Evolutionary conservation across 2,113 vertebrate species (phyloP), one percentile per base, ranked within the genome.

Genomic region (Agapornis roseicollis): DNA sequence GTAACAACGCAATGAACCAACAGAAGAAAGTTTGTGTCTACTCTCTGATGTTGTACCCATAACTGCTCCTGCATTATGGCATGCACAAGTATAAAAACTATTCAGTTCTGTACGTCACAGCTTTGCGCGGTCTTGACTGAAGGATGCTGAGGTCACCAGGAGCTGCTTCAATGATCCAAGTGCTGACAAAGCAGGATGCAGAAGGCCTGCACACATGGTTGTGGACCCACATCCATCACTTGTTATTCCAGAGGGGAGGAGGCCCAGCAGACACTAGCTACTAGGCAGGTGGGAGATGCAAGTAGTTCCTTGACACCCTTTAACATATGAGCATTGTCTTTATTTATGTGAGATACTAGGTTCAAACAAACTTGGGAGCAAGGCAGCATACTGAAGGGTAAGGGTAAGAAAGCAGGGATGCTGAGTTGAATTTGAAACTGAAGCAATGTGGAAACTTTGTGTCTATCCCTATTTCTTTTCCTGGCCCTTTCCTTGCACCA

Each of bases 151-250:
- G 66, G 17, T 91, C 55, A 13, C 44, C 35, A 39, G 64, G n/a
- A 88, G 55, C n/a, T 24, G 33, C 15, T 4, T 56, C 50, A 55
- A 33, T 0, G 61, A 55, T 47, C 50, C 79, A 64, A 90, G 55
- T 37, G 85, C 93, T 79, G 72, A 82, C 58, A 79, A 65, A 93
- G 93, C 76, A 63, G 61, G 72, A 71, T 61, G 44, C 63, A 77
- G 64, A 35, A 63, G 55, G 50, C n/a, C 37, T n/a, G 73, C 23
- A 35, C 5, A 3, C 77, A 61, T 35, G 17, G 71, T 19, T 29
- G 19, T 11, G 29, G 9, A 12, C 29, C 85, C 69, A n/a, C 88
- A 89, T 79, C 70, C 87, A 87, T 84, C 80, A 65, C 49, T 25
- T 58, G 13, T 28, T 71, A 29, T 65, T 69, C 52, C 66, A n/a